A percentile compares a stretch with the other conserved stretches of the same genome.
Evolutionary conservation across 2,113 vertebrate species (phyloP).

Genomic region (Ursus arctos): DNA sequence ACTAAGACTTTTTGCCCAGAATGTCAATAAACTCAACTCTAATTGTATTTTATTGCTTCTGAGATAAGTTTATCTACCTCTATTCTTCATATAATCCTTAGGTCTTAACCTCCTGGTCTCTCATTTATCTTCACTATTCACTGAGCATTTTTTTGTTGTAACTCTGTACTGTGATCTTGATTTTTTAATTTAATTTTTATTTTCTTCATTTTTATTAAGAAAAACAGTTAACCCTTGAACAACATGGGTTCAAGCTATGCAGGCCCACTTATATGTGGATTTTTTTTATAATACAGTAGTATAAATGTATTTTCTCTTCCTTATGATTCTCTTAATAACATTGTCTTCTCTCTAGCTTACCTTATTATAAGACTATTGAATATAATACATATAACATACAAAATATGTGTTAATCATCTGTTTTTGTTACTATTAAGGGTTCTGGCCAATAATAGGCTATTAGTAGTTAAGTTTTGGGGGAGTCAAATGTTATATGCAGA

Average conservation of each 20-base stretch:
- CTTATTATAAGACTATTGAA: background rate
- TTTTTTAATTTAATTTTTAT: background rate
- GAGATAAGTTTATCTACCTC: background rate
- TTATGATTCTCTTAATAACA: background rate
- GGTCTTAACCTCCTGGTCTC: background rate
- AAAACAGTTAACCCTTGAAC: background rate
- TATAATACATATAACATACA: background rate
- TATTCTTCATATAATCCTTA: background rate
- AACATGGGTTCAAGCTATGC: background rate
- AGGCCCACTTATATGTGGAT: background rate
- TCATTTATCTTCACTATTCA: constrained; percentile 36
- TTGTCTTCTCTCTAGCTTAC: background rate
- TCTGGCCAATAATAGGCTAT: background rate
- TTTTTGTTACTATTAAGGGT: background rate
- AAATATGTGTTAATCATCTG: background rate
- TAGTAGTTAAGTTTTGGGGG: background rate
- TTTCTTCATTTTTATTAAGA: background rate
- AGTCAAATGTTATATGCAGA: background rate
- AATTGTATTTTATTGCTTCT: constrained; percentile 40
- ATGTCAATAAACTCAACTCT: background rate
- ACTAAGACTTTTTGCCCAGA: background rate
- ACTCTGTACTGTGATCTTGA: background rate
- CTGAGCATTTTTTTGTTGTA: constrained; percentile 4
- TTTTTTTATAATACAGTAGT: background rate
- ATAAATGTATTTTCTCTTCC: background rate